Percentiles rank a stretch among this genome's conserved stretches.
Conservation (phyloP, 1,140 invertebrate species). For the Lutraria rhynchaena region DNA sequence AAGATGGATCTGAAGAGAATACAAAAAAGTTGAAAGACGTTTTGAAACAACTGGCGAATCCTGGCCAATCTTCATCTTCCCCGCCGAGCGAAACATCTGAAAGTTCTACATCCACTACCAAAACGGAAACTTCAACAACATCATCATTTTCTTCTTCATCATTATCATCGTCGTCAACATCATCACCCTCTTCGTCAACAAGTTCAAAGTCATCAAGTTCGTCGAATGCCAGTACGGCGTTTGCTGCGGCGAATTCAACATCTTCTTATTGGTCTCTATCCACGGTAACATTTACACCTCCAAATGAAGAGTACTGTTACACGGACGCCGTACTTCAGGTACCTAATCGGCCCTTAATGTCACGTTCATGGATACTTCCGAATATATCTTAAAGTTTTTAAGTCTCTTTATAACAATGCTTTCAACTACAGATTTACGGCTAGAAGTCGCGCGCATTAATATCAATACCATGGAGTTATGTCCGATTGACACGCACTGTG, state of each 20-base stretch:
- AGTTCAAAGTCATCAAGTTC: background rate
- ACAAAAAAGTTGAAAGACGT: background rate
- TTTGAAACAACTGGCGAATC: background rate
- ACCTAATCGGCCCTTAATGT: too few species aligned
- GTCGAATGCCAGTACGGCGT: background rate
- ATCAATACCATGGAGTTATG: background rate
- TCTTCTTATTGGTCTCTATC: background rate
- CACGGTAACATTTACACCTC: background rate
- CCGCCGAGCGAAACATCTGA: background rate
- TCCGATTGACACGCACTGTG: background rate
- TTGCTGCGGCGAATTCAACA: background rate
- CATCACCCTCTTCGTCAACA: background rate
- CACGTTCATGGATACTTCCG: too few species aligned
- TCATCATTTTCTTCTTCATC: background rate
- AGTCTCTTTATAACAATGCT: too few species aligned
- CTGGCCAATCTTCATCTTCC: background rate
- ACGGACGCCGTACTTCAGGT: constrained; percentile 18
- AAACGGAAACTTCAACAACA: background rate
- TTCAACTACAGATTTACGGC: too few species aligned
- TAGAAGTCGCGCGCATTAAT: too few species aligned
- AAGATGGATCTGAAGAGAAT: too few species aligned
- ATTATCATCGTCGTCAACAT: background rate
- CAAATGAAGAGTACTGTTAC: constrained; percentile 5
- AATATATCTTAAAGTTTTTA: too few species aligned
- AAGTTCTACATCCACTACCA: background rate